Evolutionary conservation across 2,888 invertebrate genomes (phyloP), one percentile per base, ranked within the genome.

Genomic region (Cataglyphis albicans): DNA sequence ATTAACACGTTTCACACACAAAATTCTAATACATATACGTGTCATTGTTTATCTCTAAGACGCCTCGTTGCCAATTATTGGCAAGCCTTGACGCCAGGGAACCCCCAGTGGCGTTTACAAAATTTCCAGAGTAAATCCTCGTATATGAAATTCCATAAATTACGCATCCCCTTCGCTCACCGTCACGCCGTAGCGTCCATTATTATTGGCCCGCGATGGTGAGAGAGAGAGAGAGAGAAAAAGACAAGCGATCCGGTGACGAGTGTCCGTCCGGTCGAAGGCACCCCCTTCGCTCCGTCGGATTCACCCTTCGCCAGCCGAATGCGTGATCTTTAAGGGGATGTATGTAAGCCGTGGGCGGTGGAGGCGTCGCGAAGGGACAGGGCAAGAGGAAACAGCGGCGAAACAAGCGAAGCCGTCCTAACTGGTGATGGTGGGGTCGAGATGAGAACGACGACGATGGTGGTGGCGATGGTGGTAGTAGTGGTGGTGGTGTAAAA

Each of bases 401-500:
- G 86, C 91, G 93, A 93, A 92, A 93, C 92, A 92, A 93, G 90
- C 90, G 89, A 92, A 91, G 91, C 90, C 90, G 90, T 89, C 86
- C 82, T 83, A 90, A 86, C 63, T 83, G 82, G 82, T 78, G 84
- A 9, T 81, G 84, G 87, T 86, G 86, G 88, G 88, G 87, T 84
- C 84, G 88, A 82, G 87, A 89, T 84, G 89, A 89, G 85, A 64
- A 81, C 81, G 83, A 80, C 85, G 81, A 29, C 41, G 41, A 67
- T 73, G 73, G 67, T 82, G 82, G 84, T 35, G 70, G 35, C 32
- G 76, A 57, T 38, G 68, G 61, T 32, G 32, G 74, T 21, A 83
- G 76, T 81, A 84, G 86, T 68, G 82, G 92, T 92, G 91, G 92
- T 92, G 92, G 93, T 93, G 93, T 94, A 94, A 94, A 94, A 94